Evolutionary conservation across 2,888 invertebrate species (phyloP).

Genomic region (Lydus trimaculatus): DNA sequence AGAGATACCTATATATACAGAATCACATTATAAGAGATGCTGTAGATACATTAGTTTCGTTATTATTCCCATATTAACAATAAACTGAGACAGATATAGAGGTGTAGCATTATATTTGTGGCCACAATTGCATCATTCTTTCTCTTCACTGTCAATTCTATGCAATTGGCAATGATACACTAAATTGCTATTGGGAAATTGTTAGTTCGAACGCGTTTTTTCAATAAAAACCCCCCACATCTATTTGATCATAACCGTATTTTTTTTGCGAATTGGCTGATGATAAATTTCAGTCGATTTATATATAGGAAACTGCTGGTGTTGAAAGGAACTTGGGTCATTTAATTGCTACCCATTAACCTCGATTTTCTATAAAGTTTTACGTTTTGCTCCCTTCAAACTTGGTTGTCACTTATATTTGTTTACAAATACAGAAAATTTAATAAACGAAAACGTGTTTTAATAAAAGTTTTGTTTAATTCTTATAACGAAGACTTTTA

Average conservation of each 20-base stretch:
- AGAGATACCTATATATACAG: background rate
- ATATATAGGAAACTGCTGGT: constrained; percentile 44
- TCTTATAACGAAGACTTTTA: constrained; percentile 10
- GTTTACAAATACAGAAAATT: constrained; percentile 41
- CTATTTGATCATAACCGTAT: constrained; percentile 40
- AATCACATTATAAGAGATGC: background rate
- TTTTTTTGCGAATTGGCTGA: constrained; percentile 31
- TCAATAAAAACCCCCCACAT: constrained; percentile 30
- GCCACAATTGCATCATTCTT: background rate
- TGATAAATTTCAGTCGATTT: constrained; percentile 43
- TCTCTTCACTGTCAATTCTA: background rate
- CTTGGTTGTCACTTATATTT: constrained; percentile 14
- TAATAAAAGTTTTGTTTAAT: constrained; percentile 21
- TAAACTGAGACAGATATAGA: background rate
- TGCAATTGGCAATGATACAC: background rate
- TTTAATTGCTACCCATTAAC: constrained; percentile 41
- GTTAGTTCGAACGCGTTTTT: constrained; percentile 29
- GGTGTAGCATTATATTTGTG: background rate
- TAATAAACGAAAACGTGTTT: constrained; percentile 32
- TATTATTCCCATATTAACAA: background rate
- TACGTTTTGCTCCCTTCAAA: constrained; percentile 34
- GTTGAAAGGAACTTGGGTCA: constrained; percentile 41
- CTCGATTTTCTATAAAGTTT: constrained; percentile 25
- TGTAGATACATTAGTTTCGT: background rate
- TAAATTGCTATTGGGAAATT: constrained; percentile 13